Percentiles rank a stretch among this genome's conserved stretches.
These are phyloP conservation scores for Menidia menidia DNA, from an alignment of 2,797 vertebrate genomes.

Conservation along the genomic window DNA sequence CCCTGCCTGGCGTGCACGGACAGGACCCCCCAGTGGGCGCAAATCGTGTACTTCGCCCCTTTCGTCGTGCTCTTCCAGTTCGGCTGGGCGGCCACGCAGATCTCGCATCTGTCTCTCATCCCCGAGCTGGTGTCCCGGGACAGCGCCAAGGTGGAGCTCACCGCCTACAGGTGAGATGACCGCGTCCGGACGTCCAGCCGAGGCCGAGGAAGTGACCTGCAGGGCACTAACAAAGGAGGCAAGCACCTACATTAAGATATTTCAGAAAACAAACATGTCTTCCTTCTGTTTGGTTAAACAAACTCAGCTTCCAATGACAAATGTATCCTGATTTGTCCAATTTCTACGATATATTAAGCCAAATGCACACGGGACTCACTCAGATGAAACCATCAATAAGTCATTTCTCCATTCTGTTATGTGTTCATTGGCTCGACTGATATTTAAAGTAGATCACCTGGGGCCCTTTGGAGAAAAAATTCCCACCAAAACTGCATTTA, in stretches of 20 bases:
- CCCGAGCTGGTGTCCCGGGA: conserved; percentile 89
- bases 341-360: too few relatives aligned
- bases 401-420: too few relatives aligned
- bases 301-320: too few relatives aligned
- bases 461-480: background rate
- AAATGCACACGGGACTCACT: too few relatives aligned
- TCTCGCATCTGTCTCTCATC: conserved; percentile 95
- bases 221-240: background rate
- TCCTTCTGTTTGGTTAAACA: too few relatives aligned
- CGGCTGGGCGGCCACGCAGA: conserved; percentile 95
- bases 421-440: background rate
- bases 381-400: too few relatives aligned
- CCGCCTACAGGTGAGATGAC: conserved; percentile 88
- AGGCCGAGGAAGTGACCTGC: too few relatives aligned
- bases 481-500: background rate
- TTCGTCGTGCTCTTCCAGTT: conserved; percentile 95
- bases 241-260: too few relatives aligned
- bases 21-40: conserved; percentile 87
- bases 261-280: too few relatives aligned
- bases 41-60: conserved; percentile 88
- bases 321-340: too few relatives aligned
- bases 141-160: conserved; percentile 94
- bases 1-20: conserved; percentile 86
- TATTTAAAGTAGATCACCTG: background rate
- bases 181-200: too few relatives aligned